Percentiles rank a stretch among this genome's conserved stretches.
Evolutionary conservation across 1,140 invertebrate genomes (phyloP).

Genomic region (Drosophila sechellia): DNA sequence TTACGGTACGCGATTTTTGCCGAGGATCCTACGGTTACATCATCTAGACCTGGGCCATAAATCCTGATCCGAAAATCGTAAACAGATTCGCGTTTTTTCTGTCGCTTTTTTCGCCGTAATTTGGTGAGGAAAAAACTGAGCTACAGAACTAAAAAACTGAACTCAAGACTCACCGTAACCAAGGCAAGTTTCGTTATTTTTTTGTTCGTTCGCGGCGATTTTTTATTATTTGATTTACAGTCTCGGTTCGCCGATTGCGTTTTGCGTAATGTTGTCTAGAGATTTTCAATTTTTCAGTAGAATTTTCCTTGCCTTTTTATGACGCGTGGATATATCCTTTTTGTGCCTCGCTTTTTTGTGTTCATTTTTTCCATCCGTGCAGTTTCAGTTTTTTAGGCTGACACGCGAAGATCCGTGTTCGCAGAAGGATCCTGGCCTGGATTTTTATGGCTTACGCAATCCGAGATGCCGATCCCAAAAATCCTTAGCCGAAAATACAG

Average conservation of each 20-base stretch:
- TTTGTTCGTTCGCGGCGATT: conserved; percentile 23
- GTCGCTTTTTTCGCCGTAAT: neutral
- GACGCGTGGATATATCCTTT: conserved; percentile 49
- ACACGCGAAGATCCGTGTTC: conserved; percentile 64
- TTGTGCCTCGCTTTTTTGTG: conserved; percentile 29
- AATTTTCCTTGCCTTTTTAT: conserved; percentile 33
- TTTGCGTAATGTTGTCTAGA: conserved; percentile 59
- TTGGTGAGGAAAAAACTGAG: conserved; percentile 24
- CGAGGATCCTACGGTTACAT: conserved; percentile 23
- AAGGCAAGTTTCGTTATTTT: conserved; percentile 46
- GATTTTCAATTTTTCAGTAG: conserved; percentile 17
- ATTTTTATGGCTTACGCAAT: conserved; percentile 73
- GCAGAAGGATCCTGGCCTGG: conserved; percentile 34
- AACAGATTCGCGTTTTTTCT: conserved; percentile 7
- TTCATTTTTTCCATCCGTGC: conserved; percentile 65
- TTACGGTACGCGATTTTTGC: conserved; percentile 12
- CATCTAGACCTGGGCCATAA: conserved; percentile 16
- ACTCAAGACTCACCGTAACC: conserved; percentile 46
- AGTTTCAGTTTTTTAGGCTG: conserved; percentile 75
- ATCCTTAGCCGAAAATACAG: conserved; percentile 42
- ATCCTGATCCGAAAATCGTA: conserved; percentile 5
- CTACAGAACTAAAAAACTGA: conserved; percentile 58
- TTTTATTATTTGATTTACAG: conserved; percentile 45
- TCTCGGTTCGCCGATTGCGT: conserved; percentile 34
- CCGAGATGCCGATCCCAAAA: conserved; percentile 22